Percentiles rank a stretch among this genome's conserved stretches.
phyloP scores from a whole-genome alignment of 2,888 invertebrate genomes.

The Apamea sordens region DNA sequence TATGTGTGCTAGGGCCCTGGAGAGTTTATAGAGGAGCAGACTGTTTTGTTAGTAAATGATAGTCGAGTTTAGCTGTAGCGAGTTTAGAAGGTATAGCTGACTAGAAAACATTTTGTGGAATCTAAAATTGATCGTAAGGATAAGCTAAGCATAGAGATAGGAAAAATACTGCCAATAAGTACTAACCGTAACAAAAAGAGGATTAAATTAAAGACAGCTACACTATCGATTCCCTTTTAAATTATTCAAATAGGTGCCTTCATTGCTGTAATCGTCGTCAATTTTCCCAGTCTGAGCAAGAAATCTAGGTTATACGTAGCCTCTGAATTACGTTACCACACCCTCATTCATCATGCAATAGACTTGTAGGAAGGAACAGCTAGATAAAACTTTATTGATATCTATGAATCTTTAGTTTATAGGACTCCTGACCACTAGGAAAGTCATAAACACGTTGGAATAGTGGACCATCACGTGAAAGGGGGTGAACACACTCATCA shows the following conservation, averaged over 20 bases:
- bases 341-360: constrained; percentile 29
- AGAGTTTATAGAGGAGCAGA: constrained; percentile 12
- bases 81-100: not conserved
- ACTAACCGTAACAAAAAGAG: not conserved
- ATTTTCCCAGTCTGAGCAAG: constrained; percentile 1
- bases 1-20: constrained; percentile 16
- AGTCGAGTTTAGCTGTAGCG: not conserved
- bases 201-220: not conserved
- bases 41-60: constrained; percentile 19
- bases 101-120: constrained; percentile 12
- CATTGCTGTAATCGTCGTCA: constrained; percentile 6
- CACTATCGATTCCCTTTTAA: constrained; percentile 13
- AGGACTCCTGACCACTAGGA: constrained; percentile 35
- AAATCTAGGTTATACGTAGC: constrained; percentile 24
- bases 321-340: constrained; percentile 14
- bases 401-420: constrained; percentile 53
- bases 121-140: constrained; percentile 18
- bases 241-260: constrained; percentile 1
- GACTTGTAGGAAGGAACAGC: constrained; percentile 18
- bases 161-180: not conserved
- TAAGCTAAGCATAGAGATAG: not conserved
- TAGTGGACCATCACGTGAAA: constrained; percentile 21
- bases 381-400: constrained; percentile 57
- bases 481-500: constrained; percentile 57
- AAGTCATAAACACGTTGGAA: constrained; percentile 50